These are phyloP conservation scores for Aleiodes leptofemur DNA, from an alignment of 2,888 invertebrate genomes.

Conservation along the genomic window DNA sequence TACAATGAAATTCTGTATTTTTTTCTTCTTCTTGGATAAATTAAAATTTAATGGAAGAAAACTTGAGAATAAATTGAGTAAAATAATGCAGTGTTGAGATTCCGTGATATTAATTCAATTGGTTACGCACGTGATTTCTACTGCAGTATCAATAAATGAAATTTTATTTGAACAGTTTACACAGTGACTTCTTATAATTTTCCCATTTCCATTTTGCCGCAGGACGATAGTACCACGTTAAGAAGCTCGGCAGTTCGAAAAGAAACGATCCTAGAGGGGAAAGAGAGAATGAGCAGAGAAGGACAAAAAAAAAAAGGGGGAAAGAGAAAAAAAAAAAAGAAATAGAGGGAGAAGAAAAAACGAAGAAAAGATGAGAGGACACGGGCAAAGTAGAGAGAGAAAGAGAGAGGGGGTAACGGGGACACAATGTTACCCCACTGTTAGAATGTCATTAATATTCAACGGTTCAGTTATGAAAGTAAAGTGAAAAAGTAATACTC, in stretches of 20 bases:
- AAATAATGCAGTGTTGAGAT: conserved; percentile 28
- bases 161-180: conserved; percentile 68
- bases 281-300: conserved; percentile 16
- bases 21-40: too few relatives aligned
- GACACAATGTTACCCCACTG: conserved; percentile 58
- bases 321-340: not conserved
- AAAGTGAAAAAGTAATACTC: conserved; percentile 74
- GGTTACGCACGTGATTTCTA: conserved; percentile 35
- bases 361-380: conserved; percentile 35
- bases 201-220: conserved; percentile 45
- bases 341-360: not conserved
- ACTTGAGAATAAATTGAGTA: not conserved
- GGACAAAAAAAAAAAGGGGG: too few relatives aligned
- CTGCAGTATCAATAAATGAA: conserved; percentile 65
- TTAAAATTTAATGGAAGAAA: too few relatives aligned
- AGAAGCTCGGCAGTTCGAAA: conserved; percentile 57
- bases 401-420: conserved; percentile 29
- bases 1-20: too few relatives aligned
- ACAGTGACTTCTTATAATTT: conserved; percentile 67
- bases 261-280: conserved; percentile 9
- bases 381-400: conserved; percentile 43
- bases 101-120: conserved; percentile 42
- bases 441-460: conserved; percentile 72
- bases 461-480: conserved; percentile 74
- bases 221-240: conserved; percentile 53